Conservation (phyloP, 2,113 vertebrate species). For the Castor canadensis region DNA sequence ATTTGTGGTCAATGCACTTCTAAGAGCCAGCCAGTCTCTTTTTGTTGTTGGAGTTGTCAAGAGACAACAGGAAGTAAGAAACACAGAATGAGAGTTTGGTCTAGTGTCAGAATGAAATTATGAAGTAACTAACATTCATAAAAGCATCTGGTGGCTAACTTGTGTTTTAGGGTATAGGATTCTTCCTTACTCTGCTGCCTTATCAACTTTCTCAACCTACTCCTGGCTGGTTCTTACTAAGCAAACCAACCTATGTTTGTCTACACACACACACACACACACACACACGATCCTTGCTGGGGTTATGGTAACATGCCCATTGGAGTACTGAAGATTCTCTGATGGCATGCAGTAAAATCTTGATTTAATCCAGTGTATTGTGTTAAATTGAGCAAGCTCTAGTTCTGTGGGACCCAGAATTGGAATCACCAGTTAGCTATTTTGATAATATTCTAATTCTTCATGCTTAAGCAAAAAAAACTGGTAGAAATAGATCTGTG, state of each 20-base stretch:
- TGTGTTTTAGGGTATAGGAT: neutral
- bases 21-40: neutral
- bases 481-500: neutral
- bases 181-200: neutral
- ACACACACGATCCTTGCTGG: neutral
- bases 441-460: neutral
- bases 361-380: neutral
- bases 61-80: neutral
- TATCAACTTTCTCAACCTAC: neutral
- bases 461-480: neutral
- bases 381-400: neutral
- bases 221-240: neutral
- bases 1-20: neutral
- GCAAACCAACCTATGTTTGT: neutral
- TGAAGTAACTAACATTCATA: neutral
- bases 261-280: neutral
- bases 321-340: neutral
- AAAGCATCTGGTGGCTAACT: neutral
- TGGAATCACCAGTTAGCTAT: neutral
- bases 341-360: neutral
- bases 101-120: neutral
- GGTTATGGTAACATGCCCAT: neutral
- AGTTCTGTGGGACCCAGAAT: neutral
- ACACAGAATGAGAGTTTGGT: neutral
- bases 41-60: neutral